Base-by-base conservation (phyloP, 1,140 invertebrate genomes). In the Scaptomyza montana region DNA sequence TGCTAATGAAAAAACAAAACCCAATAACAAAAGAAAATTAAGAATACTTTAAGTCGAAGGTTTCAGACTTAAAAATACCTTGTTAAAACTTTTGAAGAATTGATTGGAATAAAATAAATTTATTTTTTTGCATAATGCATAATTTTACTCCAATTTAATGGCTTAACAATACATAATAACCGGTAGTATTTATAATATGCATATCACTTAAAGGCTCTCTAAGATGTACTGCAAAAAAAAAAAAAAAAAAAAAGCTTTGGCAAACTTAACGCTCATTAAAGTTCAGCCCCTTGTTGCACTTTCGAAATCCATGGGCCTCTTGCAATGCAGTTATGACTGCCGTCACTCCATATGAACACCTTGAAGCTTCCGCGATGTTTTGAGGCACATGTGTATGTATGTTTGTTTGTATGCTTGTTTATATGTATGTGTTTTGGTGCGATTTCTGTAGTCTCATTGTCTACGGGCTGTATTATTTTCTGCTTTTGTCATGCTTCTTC, bases 211-310 rank as follows among this genome's bases (percentile, higher is more conserved):
- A 9, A 36, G 25, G 41, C n/a, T 41, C 46, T 2, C 7, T 36
- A 3, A 41, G 39, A 2, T 2, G 39, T 41, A 12, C 9, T 4
- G 5, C 30, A 33, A 33, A 36, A 65, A 62, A 56, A 59, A 16
- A 16, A 16, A 16, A 16, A 16, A 16, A 16, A 16, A 16, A 16
- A 16, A 16, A 16, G 16, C 16, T 81, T 77, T 62, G 30, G 62
- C 50, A 49, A 74, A 80, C 78, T 84, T 84, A 84, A 84, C 80
- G 80, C 73, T 79, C 41, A 76, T 79, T 84, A 79, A 79, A 70
- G 69, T 45, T 68, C 53, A 16, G 28, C 9, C 33, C 13, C n/a
- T 36, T 51, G 47, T 60, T 60, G 68, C 77, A 66, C 73, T 67
- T 69, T 74, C 62, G 36, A 50, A 66, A 68, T 13, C 10, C 49